A percentile compares a stretch with the other conserved stretches of the same genome.
These are phyloP conservation scores for Trichopoda pennipes DNA, from an alignment of 2,888 invertebrate genomes.

Conservation along the genomic window DNA sequence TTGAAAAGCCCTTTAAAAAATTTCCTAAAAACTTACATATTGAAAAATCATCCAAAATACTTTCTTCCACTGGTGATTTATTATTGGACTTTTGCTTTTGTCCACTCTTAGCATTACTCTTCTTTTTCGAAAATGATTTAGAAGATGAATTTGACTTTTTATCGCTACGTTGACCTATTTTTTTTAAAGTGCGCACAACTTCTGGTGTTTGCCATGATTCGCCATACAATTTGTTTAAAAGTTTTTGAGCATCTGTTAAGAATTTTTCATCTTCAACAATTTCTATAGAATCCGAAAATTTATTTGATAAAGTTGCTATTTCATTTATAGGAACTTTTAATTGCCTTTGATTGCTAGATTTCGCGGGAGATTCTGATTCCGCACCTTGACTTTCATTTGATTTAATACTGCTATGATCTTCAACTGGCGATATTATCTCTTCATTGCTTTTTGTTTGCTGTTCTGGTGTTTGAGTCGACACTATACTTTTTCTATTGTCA, in stretches of 20 bases:
- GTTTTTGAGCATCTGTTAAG: slow-evolving; percentile 74
- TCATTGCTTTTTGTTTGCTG: neutral
- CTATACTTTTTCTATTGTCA: neutral
- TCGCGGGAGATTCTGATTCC: neutral
- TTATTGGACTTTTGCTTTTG: neutral
- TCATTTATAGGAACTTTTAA: neutral
- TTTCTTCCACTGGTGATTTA: slow-evolving; percentile 71
- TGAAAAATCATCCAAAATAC: slow-evolving; percentile 75
- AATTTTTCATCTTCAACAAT: slow-evolving; percentile 70
- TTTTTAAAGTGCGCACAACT: slow-evolving; percentile 76
- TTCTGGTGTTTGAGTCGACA: neutral
- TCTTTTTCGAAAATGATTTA: slow-evolving; percentile 23
- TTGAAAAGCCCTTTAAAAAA: no score
- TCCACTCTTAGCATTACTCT: neutral
- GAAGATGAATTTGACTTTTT: slow-evolving; percentile 29
- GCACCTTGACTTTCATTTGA: neutral
- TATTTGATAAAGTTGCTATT: no score
- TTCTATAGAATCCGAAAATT: no score
- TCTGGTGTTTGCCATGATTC: slow-evolving; percentile 80
- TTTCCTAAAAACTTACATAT: slow-evolving; percentile 73
- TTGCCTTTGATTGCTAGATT: slow-evolving; percentile 11
- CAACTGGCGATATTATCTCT: neutral
- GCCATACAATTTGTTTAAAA: slow-evolving; percentile 78
- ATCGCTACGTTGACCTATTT: slow-evolving; percentile 69
- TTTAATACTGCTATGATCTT: neutral